phyloP scores from a whole-genome alignment of 2,797 vertebrate species.

The Trachurus trachurus region DNA sequence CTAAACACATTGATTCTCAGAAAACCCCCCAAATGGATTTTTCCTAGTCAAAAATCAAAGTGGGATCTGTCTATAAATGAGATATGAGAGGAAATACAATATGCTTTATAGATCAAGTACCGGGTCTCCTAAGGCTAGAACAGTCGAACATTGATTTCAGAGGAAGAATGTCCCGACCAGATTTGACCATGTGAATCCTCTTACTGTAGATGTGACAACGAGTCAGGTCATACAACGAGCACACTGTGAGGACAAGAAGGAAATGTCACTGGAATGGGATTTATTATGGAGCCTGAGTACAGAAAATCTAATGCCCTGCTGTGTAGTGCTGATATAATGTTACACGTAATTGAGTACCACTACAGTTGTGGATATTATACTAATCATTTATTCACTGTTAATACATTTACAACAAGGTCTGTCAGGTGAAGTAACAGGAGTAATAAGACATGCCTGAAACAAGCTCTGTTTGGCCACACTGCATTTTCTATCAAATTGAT shows the following conservation, averaged over 20 bases:
- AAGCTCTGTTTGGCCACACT: neutral
- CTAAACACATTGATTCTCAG: conserved; percentile 57
- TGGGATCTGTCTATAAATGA: conserved; percentile 44
- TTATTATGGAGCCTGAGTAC: neutral
- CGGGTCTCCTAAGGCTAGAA: conserved; percentile 31
- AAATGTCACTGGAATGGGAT: conserved; percentile 13
- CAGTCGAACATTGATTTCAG: conserved; percentile 36
- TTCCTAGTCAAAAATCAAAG: conserved; percentile 45
- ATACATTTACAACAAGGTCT: conserved; percentile 9
- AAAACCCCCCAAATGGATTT: conserved; percentile 20
- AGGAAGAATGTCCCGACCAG: conserved; percentile 3
- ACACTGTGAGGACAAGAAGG: neutral
- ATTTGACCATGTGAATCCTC: conserved; percentile 34
- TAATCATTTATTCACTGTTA: neutral
- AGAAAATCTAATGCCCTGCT: neutral
- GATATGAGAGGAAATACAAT: conserved; percentile 53
- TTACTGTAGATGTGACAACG: neutral
- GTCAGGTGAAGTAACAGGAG: neutral
- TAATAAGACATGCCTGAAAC: neutral
- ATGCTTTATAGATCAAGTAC: conserved; percentile 40
- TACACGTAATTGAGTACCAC: neutral
- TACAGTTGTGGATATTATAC: neutral
- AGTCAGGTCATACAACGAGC: neutral
- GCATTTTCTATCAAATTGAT: neutral
- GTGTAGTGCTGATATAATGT: conserved; percentile 27